Base-by-base conservation (phyloP, 2,888 invertebrate genomes). In the Conistra vaccinii region DNA sequence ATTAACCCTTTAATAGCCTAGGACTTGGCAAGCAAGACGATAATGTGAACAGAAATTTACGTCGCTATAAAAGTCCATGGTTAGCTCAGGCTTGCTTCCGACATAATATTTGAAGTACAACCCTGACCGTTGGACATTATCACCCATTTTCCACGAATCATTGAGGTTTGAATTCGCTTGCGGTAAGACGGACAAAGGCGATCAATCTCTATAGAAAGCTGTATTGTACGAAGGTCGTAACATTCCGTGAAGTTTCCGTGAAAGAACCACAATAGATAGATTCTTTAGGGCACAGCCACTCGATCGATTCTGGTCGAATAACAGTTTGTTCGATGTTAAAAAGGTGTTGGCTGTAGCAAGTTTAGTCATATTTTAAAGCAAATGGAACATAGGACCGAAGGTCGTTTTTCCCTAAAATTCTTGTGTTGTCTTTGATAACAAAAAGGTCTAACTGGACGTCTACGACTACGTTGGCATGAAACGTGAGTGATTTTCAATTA, bases 71-170 rank as follows among this genome's bases (percentile, higher is more conserved):
- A 83, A 61, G n/a, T 62, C 42, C 2, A 69, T 65, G 53, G 72
- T 65, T 42, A 39, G 10, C 42, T n/a, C 55, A 39, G 35, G 26
- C 62, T 79, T 77, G 81, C 85, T 84, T 84, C 89, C 89, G 89
- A 89, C 83, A 87, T 88, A 86, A 77, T 73, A 83, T 72, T 82
- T 87, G 85, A 87, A 84, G 79, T 84, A 86, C 82, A 77, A 67
- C 74, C 80, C 69, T 82, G 83, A 74, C 81, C 74, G 78, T 73
- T 81, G 82, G 81, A 84, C 73, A 72, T 74, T 83, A 78, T 87
- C 82, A 86, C 83, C 87, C 89, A 91, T 93, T 93, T 91, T 89
- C 81, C 89, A 88, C 87, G 86, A 92, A 84, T 89, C 87, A 91
- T 89, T 90, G 90, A 89, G 85, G 87, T 88, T 88, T 89, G 85